Conservation (phyloP, 1,140 invertebrate species). For the Akabosia matsudoensis region DNA sequence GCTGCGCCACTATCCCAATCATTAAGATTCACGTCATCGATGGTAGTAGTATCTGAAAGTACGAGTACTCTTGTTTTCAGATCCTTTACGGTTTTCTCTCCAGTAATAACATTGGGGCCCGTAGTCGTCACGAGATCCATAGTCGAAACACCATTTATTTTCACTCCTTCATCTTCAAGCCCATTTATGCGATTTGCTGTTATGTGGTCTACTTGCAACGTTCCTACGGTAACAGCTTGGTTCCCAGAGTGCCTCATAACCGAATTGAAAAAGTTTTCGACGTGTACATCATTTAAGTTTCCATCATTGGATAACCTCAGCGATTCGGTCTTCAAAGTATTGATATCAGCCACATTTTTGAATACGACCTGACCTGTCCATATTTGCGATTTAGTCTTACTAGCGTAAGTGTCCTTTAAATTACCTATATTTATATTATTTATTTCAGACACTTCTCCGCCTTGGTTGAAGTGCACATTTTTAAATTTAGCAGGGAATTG, state of each 20-base stretch:
- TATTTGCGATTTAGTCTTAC: slow-evolving; percentile 18
- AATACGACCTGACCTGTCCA: slow-evolving; percentile 7
- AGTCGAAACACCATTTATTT: not conserved
- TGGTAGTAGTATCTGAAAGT: not conserved
- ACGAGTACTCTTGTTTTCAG: not conserved
- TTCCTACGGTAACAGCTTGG: not conserved
- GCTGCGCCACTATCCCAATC: not conserved
- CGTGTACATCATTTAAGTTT: not conserved
- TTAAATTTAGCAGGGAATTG: not conserved
- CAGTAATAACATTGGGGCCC: not conserved
- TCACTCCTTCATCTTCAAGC: not conserved
- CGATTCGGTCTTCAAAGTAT: not conserved
- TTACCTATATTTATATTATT: slow-evolving; percentile 13
- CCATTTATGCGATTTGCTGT: not conserved
- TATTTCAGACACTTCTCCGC: not conserved
- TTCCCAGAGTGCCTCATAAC: not conserved
- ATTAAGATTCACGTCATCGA: slow-evolving; percentile 1
- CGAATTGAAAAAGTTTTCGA: not conserved
- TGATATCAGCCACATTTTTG: not conserved
- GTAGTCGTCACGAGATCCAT: not conserved
- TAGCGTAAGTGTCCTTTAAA: slow-evolving; percentile 12
- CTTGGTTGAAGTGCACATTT: not conserved
- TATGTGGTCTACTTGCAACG: not conserved
- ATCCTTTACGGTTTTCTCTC: not conserved
- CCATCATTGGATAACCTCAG: not conserved